These are phyloP conservation scores for Apotomis capreana DNA, from an alignment of 2,888 invertebrate genomes.

Conservation along the genomic window DNA sequence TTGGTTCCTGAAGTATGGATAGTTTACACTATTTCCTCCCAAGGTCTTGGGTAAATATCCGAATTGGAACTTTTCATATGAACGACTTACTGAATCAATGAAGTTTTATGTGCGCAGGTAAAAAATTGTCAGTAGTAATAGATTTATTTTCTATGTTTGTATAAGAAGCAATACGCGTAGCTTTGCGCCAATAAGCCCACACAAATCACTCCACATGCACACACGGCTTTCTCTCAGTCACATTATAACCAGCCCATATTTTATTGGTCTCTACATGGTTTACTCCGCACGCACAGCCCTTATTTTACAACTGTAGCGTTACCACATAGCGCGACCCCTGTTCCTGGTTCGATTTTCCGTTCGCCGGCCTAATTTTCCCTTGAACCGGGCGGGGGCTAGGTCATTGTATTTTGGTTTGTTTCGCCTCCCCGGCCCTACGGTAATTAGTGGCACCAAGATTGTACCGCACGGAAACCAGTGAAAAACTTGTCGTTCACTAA, in stretches of 20 bases:
- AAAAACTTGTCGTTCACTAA: conserved; percentile 44
- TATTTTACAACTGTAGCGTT: conserved; percentile 50
- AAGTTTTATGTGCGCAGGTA: neutral
- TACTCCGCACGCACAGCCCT: conserved; percentile 52
- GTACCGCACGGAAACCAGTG: conserved; percentile 47
- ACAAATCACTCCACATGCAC: conserved; percentile 46
- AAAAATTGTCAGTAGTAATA: no score
- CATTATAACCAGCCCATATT: conserved; percentile 57
- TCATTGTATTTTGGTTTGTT: conserved; percentile 44
- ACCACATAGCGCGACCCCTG: conserved; percentile 51
- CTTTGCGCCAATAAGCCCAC: conserved; percentile 42
- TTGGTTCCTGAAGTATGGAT: no score
- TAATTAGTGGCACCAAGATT: conserved; percentile 50
- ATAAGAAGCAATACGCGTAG: conserved; percentile 16
- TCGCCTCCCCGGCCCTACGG: conserved; percentile 33
- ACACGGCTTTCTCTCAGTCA: conserved; percentile 49
- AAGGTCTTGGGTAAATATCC: neutral
- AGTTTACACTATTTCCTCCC: neutral
- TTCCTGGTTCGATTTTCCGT: conserved; percentile 21
- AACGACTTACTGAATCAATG: neutral
- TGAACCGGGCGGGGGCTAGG: conserved; percentile 38
- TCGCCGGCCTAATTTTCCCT: neutral
- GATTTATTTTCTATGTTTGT: neutral
- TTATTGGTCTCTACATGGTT: conserved; percentile 51
- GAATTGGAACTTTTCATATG: neutral